Percentiles rank a stretch among this genome's conserved stretches.
phyloP scores from a whole-genome alignment of 2,113 vertebrate species.

The Chlorodrepanis virens region DNA sequence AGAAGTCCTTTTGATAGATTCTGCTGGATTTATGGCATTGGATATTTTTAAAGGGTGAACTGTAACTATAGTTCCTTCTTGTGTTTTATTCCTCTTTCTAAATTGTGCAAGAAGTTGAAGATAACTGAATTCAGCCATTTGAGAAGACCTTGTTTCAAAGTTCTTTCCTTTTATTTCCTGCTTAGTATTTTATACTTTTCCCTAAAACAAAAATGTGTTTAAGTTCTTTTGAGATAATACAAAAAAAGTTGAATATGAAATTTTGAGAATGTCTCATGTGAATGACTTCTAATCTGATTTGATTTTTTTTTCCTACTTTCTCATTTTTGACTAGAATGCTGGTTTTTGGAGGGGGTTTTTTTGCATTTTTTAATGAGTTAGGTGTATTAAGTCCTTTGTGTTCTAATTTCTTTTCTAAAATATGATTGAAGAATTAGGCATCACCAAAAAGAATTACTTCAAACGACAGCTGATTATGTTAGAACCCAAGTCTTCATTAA shows the following conservation, averaged over 20 bases:
- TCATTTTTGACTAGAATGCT: neutral
- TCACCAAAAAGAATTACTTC: neutral
- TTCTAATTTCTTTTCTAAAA: neutral
- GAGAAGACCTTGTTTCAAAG: neutral
- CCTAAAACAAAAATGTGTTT: neutral
- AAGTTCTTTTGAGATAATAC: neutral
- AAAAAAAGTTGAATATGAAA: neutral
- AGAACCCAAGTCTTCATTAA: neutral
- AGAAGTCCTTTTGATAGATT: neutral
- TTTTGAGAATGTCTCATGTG: neutral
- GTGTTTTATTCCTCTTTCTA: neutral
- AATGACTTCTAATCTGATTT: neutral
- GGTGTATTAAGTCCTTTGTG: neutral
- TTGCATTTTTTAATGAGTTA: neutral
- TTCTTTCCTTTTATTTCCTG: neutral
- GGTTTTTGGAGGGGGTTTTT: accelerated
- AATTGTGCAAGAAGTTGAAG: neutral
- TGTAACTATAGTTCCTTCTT: neutral
- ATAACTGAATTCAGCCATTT: neutral
- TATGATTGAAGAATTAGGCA: neutral
- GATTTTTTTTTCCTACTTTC: neutral
- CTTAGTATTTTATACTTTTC: neutral
- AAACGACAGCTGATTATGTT: neutral
- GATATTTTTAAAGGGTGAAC: neutral
- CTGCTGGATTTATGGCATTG: neutral